Percentiles rank a stretch among this genome's conserved stretches.
These are phyloP conservation scores for Hemibagrus wyckioides DNA, from an alignment of 2,113 vertebrate genomes.

Conservation along the genomic window DNA sequence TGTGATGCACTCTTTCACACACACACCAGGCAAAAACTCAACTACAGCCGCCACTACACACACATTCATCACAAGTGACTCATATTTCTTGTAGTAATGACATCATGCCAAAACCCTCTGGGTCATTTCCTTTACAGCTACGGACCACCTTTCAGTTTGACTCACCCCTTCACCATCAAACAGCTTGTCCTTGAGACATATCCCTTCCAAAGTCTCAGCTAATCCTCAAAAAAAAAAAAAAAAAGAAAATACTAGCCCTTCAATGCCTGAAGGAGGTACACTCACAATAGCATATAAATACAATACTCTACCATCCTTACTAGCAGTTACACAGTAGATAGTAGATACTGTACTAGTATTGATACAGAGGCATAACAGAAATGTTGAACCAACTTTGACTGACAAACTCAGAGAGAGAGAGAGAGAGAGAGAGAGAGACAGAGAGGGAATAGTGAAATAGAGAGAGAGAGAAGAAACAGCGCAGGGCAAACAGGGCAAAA, in stretches of 20 bases:
- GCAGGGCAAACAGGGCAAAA: background rate
- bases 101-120: slow-evolving; percentile 54
- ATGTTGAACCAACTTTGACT: background rate
- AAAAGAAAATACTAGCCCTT: background rate
- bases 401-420: background rate
- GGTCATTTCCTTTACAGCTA: slow-evolving; percentile 50
- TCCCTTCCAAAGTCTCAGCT: background rate
- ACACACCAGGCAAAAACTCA: slow-evolving; percentile 9
- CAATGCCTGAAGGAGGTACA: slow-evolving; percentile 5
- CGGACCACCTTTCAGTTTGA: slow-evolving; percentile 45
- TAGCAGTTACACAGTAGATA: background rate
- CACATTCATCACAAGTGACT: slow-evolving; percentile 55
- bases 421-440: slow-evolving; percentile 9
- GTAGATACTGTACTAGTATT: background rate
- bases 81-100: slow-evolving; percentile 58
- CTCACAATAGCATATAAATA: slow-evolving; percentile 14
- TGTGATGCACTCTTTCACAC: slow-evolving; percentile 11
- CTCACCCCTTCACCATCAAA: slow-evolving; percentile 36
- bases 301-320: background rate
- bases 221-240: background rate
- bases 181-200: slow-evolving; percentile 10
- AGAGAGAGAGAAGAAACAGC: background rate
- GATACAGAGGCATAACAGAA: background rate
- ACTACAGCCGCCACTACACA: slow-evolving; percentile 23
- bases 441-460: background rate